Conservation (phyloP, 2,888 invertebrate species). For the Lissocephala sabroskyi region DNA sequence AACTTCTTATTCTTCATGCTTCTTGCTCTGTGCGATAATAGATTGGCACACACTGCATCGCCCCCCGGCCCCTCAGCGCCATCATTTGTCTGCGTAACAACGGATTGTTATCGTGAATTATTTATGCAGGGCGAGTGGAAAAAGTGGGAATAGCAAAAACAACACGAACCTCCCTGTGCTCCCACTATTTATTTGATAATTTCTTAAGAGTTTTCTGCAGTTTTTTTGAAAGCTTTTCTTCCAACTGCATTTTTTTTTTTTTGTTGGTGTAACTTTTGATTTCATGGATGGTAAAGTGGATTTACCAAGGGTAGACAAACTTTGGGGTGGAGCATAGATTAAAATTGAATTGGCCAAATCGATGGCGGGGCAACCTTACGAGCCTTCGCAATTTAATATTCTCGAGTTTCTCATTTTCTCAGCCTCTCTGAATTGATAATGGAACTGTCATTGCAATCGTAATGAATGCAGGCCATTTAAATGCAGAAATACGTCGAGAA, state of each 20-base stretch:
- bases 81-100: slow-evolving; percentile 30
- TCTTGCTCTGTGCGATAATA: slow-evolving; percentile 41
- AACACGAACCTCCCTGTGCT: not conserved
- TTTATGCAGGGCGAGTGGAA: slow-evolving; percentile 38
- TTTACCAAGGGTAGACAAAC: too few species aligned
- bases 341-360: too few species aligned
- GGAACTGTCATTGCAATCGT: too few species aligned
- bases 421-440: too few species aligned
- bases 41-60: slow-evolving; percentile 29
- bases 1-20: not conserved
- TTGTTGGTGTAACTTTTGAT: not conserved
- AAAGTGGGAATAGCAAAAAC: too few species aligned
- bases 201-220: slow-evolving; percentile 37
- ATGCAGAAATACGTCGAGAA: too few species aligned
- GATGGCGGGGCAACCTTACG: too few species aligned
- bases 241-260: not conserved
- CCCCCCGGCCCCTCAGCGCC: not conserved
- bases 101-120: slow-evolving; percentile 56
- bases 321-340: too few species aligned
- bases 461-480: too few species aligned
- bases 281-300: too few species aligned
- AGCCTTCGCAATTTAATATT: too few species aligned
- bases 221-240: not conserved
- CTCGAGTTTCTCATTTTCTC: too few species aligned
- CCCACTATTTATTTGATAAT: slow-evolving; percentile 43